Evolutionary conservation across 1,140 invertebrate species (phyloP).

Genomic region (Chelonus insularis): DNA sequence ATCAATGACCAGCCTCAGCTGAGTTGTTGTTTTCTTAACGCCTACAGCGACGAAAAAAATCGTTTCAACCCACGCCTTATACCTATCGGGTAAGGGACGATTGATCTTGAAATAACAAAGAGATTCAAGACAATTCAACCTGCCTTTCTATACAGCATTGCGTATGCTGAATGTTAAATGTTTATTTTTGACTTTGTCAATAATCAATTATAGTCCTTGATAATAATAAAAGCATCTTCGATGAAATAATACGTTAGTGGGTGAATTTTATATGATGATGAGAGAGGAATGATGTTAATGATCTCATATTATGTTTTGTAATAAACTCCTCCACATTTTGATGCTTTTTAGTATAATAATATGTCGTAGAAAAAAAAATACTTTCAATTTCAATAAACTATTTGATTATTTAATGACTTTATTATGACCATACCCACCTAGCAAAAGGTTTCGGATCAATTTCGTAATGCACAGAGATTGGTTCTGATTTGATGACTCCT

Average conservation of each 20-base stretch:
- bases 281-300: background rate
- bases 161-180: background rate
- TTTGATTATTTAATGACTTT: too few species aligned
- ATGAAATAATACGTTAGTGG: background rate
- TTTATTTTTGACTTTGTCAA: background rate
- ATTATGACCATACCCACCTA: constrained; percentile 43
- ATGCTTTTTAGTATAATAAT: background rate
- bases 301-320: background rate
- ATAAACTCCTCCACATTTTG: constrained; percentile 7
- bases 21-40: constrained; percentile 8
- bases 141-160: background rate
- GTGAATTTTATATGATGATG: background rate
- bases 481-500: constrained; percentile 54
- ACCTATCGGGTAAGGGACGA: background rate
- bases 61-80: constrained; percentile 9
- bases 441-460: constrained; percentile 57
- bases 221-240: constrained; percentile 5
- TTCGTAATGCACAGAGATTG: constrained; percentile 55
- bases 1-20: constrained; percentile 6
- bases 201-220: background rate
- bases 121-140: too few species aligned
- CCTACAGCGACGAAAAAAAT: constrained; percentile 7
- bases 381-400: too few species aligned
- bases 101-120: background rate
- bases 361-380: too few species aligned